Conservation (phyloP, 1,140 invertebrate genomes). For the Aphelinus certus region DNA sequence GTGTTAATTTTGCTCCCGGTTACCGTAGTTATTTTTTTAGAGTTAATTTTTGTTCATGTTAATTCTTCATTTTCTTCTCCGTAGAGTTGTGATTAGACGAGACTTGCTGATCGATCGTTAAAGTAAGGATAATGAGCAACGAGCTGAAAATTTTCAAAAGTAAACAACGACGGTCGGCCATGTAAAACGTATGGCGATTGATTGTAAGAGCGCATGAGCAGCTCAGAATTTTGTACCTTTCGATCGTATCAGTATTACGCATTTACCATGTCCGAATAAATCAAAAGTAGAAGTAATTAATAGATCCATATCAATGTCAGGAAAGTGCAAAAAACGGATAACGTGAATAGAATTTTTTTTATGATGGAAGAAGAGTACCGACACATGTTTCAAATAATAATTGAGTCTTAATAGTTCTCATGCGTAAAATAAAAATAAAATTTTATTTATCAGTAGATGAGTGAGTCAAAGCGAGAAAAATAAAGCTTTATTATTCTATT, state of each 20-base stretch:
- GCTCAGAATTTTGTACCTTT: slow-evolving; percentile 42
- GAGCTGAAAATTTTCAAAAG: slow-evolving; percentile 13
- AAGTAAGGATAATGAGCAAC: slow-evolving; percentile 8
- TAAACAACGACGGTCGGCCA: slow-evolving; percentile 21
- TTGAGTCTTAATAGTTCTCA: slow-evolving; percentile 39
- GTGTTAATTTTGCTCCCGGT: slow-evolving; percentile 6
- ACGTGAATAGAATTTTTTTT: slow-evolving; percentile 17
- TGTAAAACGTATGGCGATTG: slow-evolving; percentile 16
- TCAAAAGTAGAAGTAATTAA: slow-evolving; percentile 46
- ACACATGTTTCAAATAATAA: slow-evolving; percentile 26
- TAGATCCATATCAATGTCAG: slow-evolving; percentile 43
- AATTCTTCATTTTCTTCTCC: background rate
- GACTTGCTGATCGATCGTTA: background rate
- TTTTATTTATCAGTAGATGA: slow-evolving; percentile 42
- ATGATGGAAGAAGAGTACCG: slow-evolving; percentile 9
- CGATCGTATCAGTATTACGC: slow-evolving; percentile 57
- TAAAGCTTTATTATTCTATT: slow-evolving; percentile 39
- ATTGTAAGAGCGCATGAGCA: slow-evolving; percentile 35
- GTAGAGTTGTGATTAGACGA: background rate
- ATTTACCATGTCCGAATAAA: slow-evolving; percentile 45
- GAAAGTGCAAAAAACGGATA: slow-evolving; percentile 44
- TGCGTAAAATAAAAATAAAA: slow-evolving; percentile 38
- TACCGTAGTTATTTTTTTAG: no score
- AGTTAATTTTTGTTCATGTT: background rate
- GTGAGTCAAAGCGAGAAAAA: slow-evolving; percentile 8